A percentile compares a stretch with the other conserved stretches of the same genome.
phyloP scores from a whole-genome alignment of 2,888 invertebrate genomes.

The Sarcophaga carnaria region DNA sequence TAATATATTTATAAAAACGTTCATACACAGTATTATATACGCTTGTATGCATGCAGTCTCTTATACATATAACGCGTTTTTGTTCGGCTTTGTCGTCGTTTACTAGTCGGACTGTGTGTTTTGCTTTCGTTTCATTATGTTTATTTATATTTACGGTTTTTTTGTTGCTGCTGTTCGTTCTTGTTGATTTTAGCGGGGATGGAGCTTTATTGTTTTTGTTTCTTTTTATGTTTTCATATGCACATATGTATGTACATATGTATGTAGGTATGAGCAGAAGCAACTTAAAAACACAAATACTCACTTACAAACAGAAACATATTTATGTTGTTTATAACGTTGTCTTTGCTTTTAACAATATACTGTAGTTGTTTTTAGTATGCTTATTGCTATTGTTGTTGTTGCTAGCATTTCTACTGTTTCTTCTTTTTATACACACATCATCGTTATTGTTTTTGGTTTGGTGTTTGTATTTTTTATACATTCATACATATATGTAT shows the following conservation, averaged over 20 bases:
- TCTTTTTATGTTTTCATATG: constrained; percentile 32
- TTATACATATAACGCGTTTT: constrained; percentile 32
- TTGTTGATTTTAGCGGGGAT: constrained; percentile 58
- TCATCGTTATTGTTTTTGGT: constrained; percentile 40
- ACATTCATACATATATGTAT: not conserved
- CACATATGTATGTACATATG: not conserved
- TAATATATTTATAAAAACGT: not conserved
- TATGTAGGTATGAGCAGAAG: not conserved
- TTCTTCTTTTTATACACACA: constrained; percentile 61
- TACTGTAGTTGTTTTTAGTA: constrained; percentile 45
- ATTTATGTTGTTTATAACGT: constrained; percentile 62
- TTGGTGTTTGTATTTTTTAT: constrained; percentile 44
- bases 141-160: constrained; percentile 41
- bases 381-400: too few relatives aligned
- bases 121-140: constrained; percentile 38
- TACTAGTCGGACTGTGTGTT: constrained; percentile 24
- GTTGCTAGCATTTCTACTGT: constrained; percentile 37
- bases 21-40: not conserved
- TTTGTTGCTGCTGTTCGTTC: constrained; percentile 37
- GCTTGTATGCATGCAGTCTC: not conserved
- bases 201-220: constrained; percentile 66
- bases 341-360: constrained; percentile 58
- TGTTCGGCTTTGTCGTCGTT: constrained; percentile 33
- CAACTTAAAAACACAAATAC: not conserved
- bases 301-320: constrained; percentile 29